Percentiles rank a stretch among this genome's conserved stretches.
Conservation (phyloP, 1,140 invertebrate genomes). For the Agraylea sexmaculata region DNA sequence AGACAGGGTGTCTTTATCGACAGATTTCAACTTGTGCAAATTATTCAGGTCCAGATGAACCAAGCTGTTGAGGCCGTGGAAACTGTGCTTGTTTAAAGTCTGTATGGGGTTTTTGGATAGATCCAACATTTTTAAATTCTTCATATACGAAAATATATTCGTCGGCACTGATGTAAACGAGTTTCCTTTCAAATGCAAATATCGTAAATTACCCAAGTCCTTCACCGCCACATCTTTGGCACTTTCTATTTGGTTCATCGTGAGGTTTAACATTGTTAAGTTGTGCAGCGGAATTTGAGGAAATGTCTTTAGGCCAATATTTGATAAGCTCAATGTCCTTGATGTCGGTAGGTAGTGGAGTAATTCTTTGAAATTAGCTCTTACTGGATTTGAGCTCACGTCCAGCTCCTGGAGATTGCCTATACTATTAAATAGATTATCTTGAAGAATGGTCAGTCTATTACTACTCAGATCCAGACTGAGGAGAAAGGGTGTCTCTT, state of each 20-base stretch:
- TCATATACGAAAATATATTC: constrained; percentile 45
- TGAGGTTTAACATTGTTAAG: constrained; percentile 62
- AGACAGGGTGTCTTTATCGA: constrained; percentile 53
- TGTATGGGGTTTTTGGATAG: constrained; percentile 54
- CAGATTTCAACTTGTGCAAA: constrained; percentile 46
- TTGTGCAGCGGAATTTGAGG: constrained; percentile 61
- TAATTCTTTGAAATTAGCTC: constrained; percentile 82
- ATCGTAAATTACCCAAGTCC: constrained; percentile 48
- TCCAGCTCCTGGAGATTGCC: constrained; percentile 65
- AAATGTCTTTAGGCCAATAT: constrained; percentile 58
- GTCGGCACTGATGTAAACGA: constrained; percentile 50
- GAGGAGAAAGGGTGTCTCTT: constrained; percentile 66
- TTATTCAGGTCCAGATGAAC: constrained; percentile 44
- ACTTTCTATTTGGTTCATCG: constrained; percentile 55
- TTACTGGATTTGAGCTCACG: constrained; percentile 64
- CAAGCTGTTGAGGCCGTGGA: constrained; percentile 42
- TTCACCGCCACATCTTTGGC: constrained; percentile 50
- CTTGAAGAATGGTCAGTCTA: constrained; percentile 70
- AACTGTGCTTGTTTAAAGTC: constrained; percentile 37
- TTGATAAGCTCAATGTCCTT: constrained; percentile 59
- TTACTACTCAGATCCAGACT: constrained; percentile 68
- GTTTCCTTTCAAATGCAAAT: constrained; percentile 55
- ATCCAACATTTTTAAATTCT: constrained; percentile 48
- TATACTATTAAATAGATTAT: constrained; percentile 78
- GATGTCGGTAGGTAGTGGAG: constrained; percentile 76